Base-by-base conservation (phyloP, 2,797 vertebrate genomes). In the Fistularia commersonii region DNA sequence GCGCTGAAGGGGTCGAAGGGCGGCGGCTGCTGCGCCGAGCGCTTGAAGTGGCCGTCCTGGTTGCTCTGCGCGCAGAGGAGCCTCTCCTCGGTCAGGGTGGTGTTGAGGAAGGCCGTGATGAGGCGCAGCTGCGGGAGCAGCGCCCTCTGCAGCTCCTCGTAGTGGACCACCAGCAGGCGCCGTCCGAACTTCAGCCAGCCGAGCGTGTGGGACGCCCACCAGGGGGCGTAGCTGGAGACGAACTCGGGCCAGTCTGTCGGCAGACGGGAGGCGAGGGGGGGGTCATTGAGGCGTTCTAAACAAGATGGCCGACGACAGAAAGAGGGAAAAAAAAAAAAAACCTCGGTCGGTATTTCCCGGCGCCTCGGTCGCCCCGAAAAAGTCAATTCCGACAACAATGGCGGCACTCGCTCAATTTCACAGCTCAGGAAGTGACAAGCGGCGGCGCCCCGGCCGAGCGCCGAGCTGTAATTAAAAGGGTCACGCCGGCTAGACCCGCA, bases 181-280 rank as follows among this genome's bases (percentile, higher is more conserved):
- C 83, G 91, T 11, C 94, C 93, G 0, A 93, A 96, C 64, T 86
- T 92, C 32, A 99, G 85, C 97, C 97, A 99, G 85, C 94, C 93
- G 47, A 98, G 81, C 1, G 93, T 90, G 0, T 99, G 96, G 3
- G 96, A 97, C 0, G 91, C 92, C 96, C 96, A 99, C 97, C 97
- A 99, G 0, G 96, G 94, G 0, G 95, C 93, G 0, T 99, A 98
- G 79, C 92, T 96, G 80, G 89, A 91, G 31, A 98, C 96, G 0
- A 98, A 99, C 10, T 97, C 97, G 0, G 95, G 93, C 97, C 97
- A 99, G 51, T 99, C 97, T 93, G 83, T 15, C 8, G 40, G 1
- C n/a, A 33, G 15, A 10, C 32, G 34, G 13, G 7, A 15, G 2
- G 54, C 53, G 7, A 51, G 48, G 61, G 12, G 45, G 14, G 0